A percentile compares a stretch with the other conserved stretches of the same genome.
phyloP scores from a whole-genome alignment of 2,888 invertebrate genomes.

The Helleia helle region DNA sequence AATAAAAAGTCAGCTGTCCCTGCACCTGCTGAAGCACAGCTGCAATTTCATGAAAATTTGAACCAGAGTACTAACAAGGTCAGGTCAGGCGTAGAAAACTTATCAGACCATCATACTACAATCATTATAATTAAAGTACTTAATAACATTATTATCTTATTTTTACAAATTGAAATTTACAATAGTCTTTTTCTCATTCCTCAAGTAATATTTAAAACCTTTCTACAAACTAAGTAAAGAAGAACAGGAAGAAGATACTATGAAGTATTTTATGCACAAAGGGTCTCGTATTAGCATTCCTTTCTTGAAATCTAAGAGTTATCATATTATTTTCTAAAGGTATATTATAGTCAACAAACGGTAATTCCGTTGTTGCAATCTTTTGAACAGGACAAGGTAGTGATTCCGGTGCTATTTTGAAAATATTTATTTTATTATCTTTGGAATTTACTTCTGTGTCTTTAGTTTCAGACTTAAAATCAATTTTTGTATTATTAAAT shows the following conservation, averaged over 20 bases:
- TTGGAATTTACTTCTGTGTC: conserved; percentile 27
- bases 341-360: conserved; percentile 51
- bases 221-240: background rate
- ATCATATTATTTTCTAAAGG: conserved; percentile 67
- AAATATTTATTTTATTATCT: conserved; percentile 45
- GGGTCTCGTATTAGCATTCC: conserved; percentile 26
- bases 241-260: background rate
- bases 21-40: too few species aligned
- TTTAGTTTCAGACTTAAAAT: conserved; percentile 2
- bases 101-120: too few species aligned
- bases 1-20: too few species aligned
- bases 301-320: conserved; percentile 54
- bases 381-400: conserved; percentile 54
- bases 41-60: too few species aligned
- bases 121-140: too few species aligned
- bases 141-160: too few species aligned
- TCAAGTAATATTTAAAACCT: too few species aligned
- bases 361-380: conserved; percentile 44
- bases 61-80: too few species aligned
- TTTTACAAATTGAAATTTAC: too few species aligned
- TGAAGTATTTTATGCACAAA: background rate
- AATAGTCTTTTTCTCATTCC: too few species aligned
- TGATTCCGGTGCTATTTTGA: conserved; percentile 54
- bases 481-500: background rate
- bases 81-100: too few species aligned